Evolutionary conservation across 1,140 invertebrate genomes (phyloP).

Genomic region (Temnothorax longispinosus): DNA sequence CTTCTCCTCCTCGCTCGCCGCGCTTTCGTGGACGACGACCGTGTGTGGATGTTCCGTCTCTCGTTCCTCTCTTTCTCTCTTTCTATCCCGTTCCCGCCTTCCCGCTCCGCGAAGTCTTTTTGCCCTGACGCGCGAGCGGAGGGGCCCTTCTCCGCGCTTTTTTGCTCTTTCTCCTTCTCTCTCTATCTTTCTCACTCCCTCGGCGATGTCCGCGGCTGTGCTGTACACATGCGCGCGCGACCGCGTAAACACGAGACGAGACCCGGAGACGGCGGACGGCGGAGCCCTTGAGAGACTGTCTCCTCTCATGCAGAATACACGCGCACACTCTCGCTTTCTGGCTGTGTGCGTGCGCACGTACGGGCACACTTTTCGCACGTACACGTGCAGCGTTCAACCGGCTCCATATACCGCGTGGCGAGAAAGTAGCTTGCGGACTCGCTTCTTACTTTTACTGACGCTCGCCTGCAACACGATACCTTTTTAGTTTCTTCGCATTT

Average conservation of each 20-base stretch:
- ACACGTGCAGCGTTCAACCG: not conserved
- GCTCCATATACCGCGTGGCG: not conserved
- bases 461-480: not conserved
- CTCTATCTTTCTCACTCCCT: not conserved
- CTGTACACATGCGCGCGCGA: slow-evolving; percentile 20
- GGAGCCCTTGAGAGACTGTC: slow-evolving; percentile 42
- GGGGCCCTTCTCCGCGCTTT: slow-evolving; percentile 3
- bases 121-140: slow-evolving; percentile 11
- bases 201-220: not conserved
- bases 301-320: slow-evolving; percentile 27
- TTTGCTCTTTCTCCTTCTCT: not conserved
- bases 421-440: not conserved
- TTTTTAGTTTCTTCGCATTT: not conserved
- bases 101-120: slow-evolving; percentile 15
- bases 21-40: slow-evolving; percentile 34
- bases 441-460: too few species aligned
- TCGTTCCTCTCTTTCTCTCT: slow-evolving; percentile 12
- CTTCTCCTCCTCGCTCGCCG: not conserved
- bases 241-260: slow-evolving; percentile 23
- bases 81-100: not conserved
- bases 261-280: not conserved
- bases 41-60: slow-evolving; percentile 39
- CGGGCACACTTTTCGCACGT: not conserved
- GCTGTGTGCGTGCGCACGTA: not conserved
- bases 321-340: not conserved